Evolutionary conservation across 2,797 vertebrate species (phyloP), one percentile per base, ranked within the genome.

Genomic region (Rhinatrema bivittatum): DNA sequence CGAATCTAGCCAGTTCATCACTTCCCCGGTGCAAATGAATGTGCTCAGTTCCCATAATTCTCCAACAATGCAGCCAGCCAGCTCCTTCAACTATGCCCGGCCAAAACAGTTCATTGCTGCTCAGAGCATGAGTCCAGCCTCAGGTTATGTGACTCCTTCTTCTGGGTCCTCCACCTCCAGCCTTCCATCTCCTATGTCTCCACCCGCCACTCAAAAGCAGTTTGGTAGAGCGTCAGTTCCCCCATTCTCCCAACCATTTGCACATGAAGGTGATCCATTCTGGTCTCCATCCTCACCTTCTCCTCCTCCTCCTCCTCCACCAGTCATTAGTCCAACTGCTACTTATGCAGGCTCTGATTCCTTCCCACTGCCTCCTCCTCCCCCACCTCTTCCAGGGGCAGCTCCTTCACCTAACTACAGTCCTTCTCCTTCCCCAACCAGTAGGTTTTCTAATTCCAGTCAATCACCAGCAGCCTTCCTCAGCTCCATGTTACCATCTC

Each of bases 21-120:
- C 35, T 32, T 39, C 69, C 39, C 50, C 69, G 29, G 76, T 70
- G 68, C 82, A 71, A 65, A 83, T 82, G 80, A 85, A 73, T 53
- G 60, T 82, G 46, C 72, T 85, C 40, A 76, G 84, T 48, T 68
- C 85, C 20, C 84, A 79, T 53, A 56, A 72, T 57, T 60, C 78
- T 39, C 48, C 82, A 48, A 53, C 84, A 81, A 97, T 97, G 93
- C 93, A 96, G 79, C 84, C 91, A 29, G 69, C 81, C 38, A 85
- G 93, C 74, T 91, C 94, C 39, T 99, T 99, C 78, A 99, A 97
- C 82, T 99, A 99, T 15, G 90, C 94, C 65, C 88, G 95, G 32
- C 95, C 94, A 61, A 97, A 97, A 74, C 95, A 99, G 79, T 99
- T 99, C 80, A 98, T 98, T n/a, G 94, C 94, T 2, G 94, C 94